Evolutionary conservation across 2,797 vertebrate species (phyloP).

Genomic region (Squalus acanthias): DNA sequence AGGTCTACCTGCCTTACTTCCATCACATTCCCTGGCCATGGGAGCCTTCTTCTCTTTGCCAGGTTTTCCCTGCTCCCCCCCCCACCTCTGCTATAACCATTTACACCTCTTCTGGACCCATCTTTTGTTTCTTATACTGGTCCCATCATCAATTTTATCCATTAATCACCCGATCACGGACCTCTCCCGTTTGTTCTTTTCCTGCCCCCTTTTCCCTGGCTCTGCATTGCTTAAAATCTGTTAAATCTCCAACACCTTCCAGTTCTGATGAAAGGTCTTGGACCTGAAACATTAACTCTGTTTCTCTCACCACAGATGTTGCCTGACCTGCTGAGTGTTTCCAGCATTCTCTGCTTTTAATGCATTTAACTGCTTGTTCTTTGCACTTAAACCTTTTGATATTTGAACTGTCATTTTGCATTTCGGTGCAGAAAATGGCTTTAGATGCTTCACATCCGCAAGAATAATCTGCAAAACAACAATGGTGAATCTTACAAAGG

Average conservation of each 20-base stretch:
- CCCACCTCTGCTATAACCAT: background rate
- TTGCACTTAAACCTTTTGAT: background rate
- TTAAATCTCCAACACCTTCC: no score
- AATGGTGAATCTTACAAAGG: background rate
- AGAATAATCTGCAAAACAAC: background rate
- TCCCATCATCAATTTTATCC: background rate
- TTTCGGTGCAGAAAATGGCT: background rate
- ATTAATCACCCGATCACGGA: background rate
- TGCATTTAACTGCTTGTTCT: background rate
- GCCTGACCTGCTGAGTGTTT: background rate
- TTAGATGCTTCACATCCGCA: background rate
- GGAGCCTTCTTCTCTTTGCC: background rate
- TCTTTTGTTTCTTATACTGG: background rate
- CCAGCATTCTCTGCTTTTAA: background rate
- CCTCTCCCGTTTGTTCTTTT: no score
- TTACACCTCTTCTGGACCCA: background rate
- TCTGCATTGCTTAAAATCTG: background rate
- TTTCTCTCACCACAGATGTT: no score
- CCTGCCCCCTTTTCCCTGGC: no score
- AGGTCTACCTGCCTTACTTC: background rate
- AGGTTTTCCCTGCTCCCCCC: background rate
- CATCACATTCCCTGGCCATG: background rate
- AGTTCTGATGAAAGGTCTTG: no score
- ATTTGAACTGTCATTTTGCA: background rate
- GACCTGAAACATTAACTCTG: no score